phyloP scores from a whole-genome alignment of 1,140 invertebrate species.

The Sycophila sp. region DNA sequence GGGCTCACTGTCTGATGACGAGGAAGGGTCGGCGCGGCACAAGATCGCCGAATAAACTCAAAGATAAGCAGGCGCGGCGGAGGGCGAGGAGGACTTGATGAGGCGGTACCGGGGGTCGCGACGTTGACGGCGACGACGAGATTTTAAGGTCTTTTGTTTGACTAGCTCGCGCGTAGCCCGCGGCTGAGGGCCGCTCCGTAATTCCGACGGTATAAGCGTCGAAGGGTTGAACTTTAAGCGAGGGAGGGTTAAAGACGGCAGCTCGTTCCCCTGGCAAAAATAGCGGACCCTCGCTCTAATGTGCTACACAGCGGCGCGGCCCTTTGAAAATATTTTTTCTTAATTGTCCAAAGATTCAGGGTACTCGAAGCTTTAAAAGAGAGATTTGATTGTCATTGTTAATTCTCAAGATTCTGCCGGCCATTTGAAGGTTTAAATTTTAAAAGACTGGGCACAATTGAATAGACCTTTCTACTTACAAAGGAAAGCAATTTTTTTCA shows the following conservation, averaged over 20 bases:
- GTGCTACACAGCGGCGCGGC: not conserved
- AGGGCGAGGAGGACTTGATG: constrained; percentile 31
- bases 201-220: constrained; percentile 27
- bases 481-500: no score
- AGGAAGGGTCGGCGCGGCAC: not conserved
- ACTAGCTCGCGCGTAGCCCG: constrained; percentile 24
- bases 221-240: constrained; percentile 21
- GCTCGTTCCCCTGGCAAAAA: no score
- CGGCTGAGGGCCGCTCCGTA: constrained; percentile 9
- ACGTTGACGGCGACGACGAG: not conserved
- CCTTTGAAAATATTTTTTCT: not conserved
- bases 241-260: no score
- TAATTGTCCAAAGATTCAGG: no score
- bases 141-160: constrained; percentile 39
- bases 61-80: constrained; percentile 33
- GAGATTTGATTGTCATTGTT: no score
- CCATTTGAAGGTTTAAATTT: no score
- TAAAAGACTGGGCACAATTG: no score
- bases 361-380: no score
- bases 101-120: constrained; percentile 20
- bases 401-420: no score
- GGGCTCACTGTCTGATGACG: not conserved
- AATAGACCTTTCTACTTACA: no score
- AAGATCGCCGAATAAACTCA: constrained; percentile 34
- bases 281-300: not conserved